These are phyloP conservation scores for Strigamia crassipes DNA, from an alignment of 2,888 invertebrate genomes.

Conservation along the genomic window DNA sequence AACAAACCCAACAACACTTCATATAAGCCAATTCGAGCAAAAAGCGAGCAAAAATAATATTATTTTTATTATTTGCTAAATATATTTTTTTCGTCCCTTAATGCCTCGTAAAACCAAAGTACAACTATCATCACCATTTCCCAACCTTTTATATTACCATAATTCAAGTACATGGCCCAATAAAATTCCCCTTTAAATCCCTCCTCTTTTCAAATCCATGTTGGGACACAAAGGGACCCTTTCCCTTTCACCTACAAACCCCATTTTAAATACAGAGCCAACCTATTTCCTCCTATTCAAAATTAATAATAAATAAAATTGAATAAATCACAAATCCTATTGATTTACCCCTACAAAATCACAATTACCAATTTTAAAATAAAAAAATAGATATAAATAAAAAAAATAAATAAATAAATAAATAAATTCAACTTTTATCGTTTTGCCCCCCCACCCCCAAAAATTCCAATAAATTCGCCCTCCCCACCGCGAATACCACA, in stretches of 20 bases:
- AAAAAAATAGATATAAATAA: too few species aligned
- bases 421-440: too few species aligned
- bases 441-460: too few species aligned
- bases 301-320: neutral
- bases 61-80: neutral
- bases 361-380: too few species aligned
- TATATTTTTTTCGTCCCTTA: neutral
- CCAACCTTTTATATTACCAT: neutral
- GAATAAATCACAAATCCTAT: too few species aligned
- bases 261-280: neutral
- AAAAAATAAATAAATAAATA: too few species aligned
- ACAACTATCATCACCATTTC: neutral
- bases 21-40: neutral
- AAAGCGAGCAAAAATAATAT: neutral
- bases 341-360: too few species aligned
- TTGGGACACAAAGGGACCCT: neutral
- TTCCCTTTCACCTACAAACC: conserved; percentile 39
- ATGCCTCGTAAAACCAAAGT: neutral
- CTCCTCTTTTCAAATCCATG: conserved; percentile 12
- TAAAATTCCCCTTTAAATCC: conserved; percentile 2
- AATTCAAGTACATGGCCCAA: neutral
- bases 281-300: neutral
- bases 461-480: too few species aligned
- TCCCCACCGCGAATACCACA: too few species aligned
- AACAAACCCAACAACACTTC: neutral